These are phyloP conservation scores for Torymus texanus DNA, from an alignment of 2,888 invertebrate genomes.

Conservation along the genomic window DNA sequence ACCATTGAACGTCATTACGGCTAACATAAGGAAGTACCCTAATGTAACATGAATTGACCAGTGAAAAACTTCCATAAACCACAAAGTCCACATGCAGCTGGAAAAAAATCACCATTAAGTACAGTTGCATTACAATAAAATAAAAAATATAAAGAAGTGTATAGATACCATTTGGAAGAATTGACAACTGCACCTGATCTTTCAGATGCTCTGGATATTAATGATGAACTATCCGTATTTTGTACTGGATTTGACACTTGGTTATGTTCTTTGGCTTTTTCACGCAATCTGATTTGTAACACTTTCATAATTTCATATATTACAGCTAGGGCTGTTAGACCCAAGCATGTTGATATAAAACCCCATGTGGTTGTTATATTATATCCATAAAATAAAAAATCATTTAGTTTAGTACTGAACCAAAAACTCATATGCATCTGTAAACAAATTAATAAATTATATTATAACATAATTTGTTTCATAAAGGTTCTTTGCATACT, in stretches of 20 bases:
- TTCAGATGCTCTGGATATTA: conserved; percentile 70
- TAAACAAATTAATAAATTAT: conserved; percentile 39
- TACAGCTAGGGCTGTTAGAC: conserved; percentile 78
- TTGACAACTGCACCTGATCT: conserved; percentile 53
- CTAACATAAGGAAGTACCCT: conserved; percentile 84
- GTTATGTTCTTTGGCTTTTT: conserved; percentile 70
- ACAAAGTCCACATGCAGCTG: conserved; percentile 70
- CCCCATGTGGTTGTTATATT: conserved; percentile 75
- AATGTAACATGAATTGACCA: conserved; percentile 79
- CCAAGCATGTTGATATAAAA: conserved; percentile 79
- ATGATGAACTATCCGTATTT: conserved; percentile 74
- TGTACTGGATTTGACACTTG: conserved; percentile 64
- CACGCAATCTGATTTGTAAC: conserved; percentile 75
- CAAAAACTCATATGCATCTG: conserved; percentile 82
- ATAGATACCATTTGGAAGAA: conserved; percentile 63
- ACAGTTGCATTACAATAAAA: not conserved
- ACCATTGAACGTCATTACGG: conserved; percentile 85
- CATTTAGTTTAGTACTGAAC: conserved; percentile 80
- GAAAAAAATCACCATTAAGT: conserved; percentile 22
- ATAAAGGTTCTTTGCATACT: too few species aligned
- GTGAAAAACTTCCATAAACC: conserved; percentile 75
- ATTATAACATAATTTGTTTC: not conserved
- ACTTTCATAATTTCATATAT: conserved; percentile 79
- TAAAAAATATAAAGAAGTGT: conserved; percentile 14
- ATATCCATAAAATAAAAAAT: conserved; percentile 81